These are phyloP conservation scores for Turritopsis rubra DNA, from an alignment of 30 jellyfish, hydroid and myxozoan species.

Conservation along the genomic window DNA sequence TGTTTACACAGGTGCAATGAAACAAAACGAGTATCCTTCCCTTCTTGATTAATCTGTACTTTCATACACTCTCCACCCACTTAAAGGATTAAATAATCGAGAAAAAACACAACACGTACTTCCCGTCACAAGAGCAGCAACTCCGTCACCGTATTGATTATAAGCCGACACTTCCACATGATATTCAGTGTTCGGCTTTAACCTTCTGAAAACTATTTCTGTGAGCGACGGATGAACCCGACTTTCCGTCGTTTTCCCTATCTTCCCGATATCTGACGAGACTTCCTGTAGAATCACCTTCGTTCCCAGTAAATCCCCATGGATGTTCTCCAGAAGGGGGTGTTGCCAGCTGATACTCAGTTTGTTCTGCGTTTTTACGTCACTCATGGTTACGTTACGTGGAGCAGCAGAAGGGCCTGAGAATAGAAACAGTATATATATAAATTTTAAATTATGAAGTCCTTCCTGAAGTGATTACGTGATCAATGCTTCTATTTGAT, in stretches of 20 bases:
- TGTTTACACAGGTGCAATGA: too few relatives aligned
- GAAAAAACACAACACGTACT: neutral
- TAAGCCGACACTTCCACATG: constrained; percentile 50
- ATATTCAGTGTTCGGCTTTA: constrained; percentile 23
- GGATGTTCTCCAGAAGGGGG: constrained; percentile 27
- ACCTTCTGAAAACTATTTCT: neutral
- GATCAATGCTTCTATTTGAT: neutral
- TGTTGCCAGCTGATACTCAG: constrained; percentile 25
- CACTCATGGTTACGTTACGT: neutral
- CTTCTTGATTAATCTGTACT: neutral
- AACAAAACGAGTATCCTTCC: neutral
- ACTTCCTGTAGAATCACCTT: constrained; percentile 9
- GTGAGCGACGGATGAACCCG: constrained; percentile 24
- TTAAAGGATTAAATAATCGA: neutral
- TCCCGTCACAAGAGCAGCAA: constrained; percentile 24
- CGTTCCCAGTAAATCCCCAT: constrained; percentile 30
- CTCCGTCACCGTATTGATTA: constrained; percentile 72
- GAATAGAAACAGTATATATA: neutral
- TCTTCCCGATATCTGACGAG: neutral
- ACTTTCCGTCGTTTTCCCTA: neutral
- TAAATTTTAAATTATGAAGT: too few relatives aligned
- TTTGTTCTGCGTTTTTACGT: constrained; percentile 7
- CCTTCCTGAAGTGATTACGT: neutral
- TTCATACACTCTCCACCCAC: neutral
- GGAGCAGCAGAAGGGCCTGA: constrained; percentile 24